These are phyloP conservation scores for Microtus ochrogaster DNA, from an alignment of 2,113 vertebrate species.

Conservation along the genomic window DNA sequence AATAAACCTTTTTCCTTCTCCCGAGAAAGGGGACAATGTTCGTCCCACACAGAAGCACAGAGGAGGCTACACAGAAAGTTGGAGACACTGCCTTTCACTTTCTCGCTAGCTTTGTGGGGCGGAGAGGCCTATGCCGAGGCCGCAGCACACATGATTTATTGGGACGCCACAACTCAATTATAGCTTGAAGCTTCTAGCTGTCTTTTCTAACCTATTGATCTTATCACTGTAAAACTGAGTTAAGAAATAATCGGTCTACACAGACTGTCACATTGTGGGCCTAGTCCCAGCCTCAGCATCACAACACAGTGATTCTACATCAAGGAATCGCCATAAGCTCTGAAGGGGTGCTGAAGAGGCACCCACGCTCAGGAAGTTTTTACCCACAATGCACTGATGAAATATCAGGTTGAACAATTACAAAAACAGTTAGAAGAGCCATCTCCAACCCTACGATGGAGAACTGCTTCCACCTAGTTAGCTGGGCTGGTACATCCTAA, in stretches of 20 bases:
- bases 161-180: slow-evolving; percentile 22
- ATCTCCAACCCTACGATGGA: neutral
- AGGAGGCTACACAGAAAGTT: slow-evolving; percentile 60
- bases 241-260: slow-evolving; percentile 69
- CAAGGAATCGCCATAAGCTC: neutral
- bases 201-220: slow-evolving; percentile 64
- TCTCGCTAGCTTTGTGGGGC: neutral
- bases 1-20: slow-evolving; percentile 26
- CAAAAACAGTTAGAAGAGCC: neutral
- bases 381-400: neutral
- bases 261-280: neutral
- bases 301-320: neutral
- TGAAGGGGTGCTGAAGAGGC: neutral
- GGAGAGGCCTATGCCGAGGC: neutral
- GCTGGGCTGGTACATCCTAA: neutral
- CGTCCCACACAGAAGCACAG: slow-evolving; percentile 73
- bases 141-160: neutral
- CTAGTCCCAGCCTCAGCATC: slow-evolving; percentile 26
- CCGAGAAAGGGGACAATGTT: slow-evolving; percentile 51
- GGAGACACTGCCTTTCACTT: slow-evolving; percentile 49
- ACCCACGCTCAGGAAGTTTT: neutral
- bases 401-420: neutral
- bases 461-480: neutral
- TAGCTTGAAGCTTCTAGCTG: slow-evolving; percentile 54
- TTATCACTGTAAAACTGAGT: slow-evolving; percentile 55